A percentile compares a stretch with the other conserved stretches of the same genome.
phyloP scores from a whole-genome alignment of 92 coral and sea anemone genomes.

The Epizoanthus fatuus region DNA sequence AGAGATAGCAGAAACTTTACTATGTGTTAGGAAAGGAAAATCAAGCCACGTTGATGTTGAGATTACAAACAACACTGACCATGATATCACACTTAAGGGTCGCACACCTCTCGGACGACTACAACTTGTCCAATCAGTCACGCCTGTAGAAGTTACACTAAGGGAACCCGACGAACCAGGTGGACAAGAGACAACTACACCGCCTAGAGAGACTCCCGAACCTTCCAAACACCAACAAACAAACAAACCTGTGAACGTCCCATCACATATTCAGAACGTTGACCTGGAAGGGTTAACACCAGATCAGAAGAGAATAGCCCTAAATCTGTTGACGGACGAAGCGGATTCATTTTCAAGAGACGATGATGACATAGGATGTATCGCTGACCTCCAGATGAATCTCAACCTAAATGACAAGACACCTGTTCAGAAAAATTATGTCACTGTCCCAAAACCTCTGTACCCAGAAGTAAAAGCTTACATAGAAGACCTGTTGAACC shows the following conservation, averaged over 20 bases:
- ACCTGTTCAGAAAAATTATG: conserved; percentile 77
- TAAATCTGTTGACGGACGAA: conserved; percentile 50
- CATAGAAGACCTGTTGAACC: neutral
- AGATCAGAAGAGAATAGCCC: conserved; percentile 53
- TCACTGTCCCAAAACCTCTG: conserved; percentile 73
- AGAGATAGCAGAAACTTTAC: conserved; percentile 56
- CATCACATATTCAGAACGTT: conserved; percentile 57
- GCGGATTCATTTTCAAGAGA: conserved; percentile 74
- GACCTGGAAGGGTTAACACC: conserved; percentile 51
- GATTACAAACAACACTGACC: conserved; percentile 67
- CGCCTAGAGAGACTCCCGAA: neutral
- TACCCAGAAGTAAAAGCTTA: conserved; percentile 73
- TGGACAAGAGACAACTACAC: neutral
- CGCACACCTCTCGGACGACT: conserved; percentile 62
- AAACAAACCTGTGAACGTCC: neutral
- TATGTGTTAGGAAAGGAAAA: conserved; percentile 64
- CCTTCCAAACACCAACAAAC: neutral
- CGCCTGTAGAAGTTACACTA: conserved; percentile 64
- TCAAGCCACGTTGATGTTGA: conserved; percentile 60
- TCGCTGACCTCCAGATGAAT: conserved; percentile 67
- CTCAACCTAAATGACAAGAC: conserved; percentile 63
- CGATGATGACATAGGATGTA: conserved; percentile 72
- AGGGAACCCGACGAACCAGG: conserved; percentile 31
- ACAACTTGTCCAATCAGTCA: conserved; percentile 77
- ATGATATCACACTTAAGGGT: conserved; percentile 56